Base-by-base conservation (phyloP, 1,140 invertebrate genomes). In the Solenopsis invicta region DNA sequence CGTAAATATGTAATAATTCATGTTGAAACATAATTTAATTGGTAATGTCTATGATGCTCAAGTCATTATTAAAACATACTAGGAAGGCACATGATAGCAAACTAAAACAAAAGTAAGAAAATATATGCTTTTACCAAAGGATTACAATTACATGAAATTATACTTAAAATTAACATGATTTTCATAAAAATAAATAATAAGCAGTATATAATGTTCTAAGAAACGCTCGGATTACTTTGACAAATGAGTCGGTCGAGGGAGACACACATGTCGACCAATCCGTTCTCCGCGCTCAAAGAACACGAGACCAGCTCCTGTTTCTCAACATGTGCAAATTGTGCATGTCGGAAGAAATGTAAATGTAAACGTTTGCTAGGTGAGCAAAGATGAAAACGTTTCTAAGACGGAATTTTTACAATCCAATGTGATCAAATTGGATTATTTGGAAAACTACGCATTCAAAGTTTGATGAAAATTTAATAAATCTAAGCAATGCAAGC, bases 191-290 rank as follows among this genome's bases (percentile, higher is more conserved):
- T 69, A 54, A 61, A 59, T 56, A 21, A 69, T 45, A 59, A 64
- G n/a, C 41, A 64, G 12, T 78, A 66, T 56, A 45, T 69, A 74
- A 85, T 76, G n/a, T 34, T 21, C 21, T 37, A 41, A 80, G 61
- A 69, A 34, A 52, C 45, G 52, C 52, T n/a, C 18, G 56, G 77
- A 61, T 48, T 92, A 87, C 89, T 94, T 93, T 92, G 90, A 93
- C 91, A 92, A 93, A 91, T 92, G 91, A 92, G 72, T 56, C 84
- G 29, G 72, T 86, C 74, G 80, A 16, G 72, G 37, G 29, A 54
- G 88, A 85, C 91, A 92, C 94, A 94, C 88, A 90, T 94, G 94
- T 92, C 92, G 74, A 59, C 91, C 90, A 93, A 93, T n/a, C 50
- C 67, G 34, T 12, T 54, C 29, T 50, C 21, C 56, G 56, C n/a